Conservation (phyloP, 2,797 vertebrate genomes). For the Sphenopsis melanotis region DNA sequence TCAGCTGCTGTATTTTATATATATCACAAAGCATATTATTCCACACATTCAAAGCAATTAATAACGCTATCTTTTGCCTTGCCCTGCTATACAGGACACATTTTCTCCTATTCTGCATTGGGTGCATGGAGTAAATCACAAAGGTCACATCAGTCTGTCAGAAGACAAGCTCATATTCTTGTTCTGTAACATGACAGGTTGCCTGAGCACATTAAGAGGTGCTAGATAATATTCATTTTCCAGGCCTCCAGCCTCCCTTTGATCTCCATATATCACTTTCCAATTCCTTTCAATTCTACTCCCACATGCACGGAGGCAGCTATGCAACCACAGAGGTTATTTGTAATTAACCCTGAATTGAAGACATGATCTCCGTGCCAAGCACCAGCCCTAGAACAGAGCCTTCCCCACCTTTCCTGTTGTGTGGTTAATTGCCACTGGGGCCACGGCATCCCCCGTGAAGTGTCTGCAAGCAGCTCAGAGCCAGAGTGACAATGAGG, state of each 20-base stretch:
- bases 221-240: neutral
- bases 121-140: neutral
- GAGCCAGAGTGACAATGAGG: neutral
- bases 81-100: neutral
- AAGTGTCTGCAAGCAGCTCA: neutral
- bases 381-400: neutral
- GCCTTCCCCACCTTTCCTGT: neutral
- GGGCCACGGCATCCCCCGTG: fast-evolving
- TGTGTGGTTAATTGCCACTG: neutral
- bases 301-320: neutral
- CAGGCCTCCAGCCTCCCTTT: neutral
- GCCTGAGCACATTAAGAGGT: neutral
- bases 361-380: neutral
- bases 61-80: neutral
- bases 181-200: neutral
- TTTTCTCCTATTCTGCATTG: neutral
- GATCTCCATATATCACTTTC: neutral
- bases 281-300: neutral
- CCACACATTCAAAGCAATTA: neutral
- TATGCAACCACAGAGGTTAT: neutral
- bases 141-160: neutral
- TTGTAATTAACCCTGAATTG: neutral
- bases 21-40: neutral
- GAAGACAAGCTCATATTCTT: neutral
- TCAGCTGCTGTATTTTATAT: neutral